These are phyloP conservation scores for Stomatorhinus walkeri DNA, from an alignment of 2,797 vertebrate genomes.

Conservation along the genomic window DNA sequence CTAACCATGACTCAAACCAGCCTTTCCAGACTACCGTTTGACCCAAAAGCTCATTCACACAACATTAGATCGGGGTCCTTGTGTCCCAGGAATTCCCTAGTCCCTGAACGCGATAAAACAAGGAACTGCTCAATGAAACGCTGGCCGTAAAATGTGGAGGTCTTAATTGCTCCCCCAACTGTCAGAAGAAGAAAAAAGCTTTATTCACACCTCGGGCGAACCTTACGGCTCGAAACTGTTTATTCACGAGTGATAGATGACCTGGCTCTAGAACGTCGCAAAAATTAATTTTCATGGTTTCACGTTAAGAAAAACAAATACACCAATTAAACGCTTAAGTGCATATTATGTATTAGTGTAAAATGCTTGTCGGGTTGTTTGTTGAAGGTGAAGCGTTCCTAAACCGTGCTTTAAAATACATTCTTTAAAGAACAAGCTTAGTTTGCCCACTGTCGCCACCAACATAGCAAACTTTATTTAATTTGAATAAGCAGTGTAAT, in stretches of 20 bases:
- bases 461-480: background rate
- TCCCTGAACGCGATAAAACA: background rate
- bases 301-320: background rate
- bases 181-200: background rate
- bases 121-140: background rate
- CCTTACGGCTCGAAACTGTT: background rate
- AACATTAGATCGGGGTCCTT: background rate
- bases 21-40: background rate
- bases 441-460: background rate
- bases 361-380: background rate
- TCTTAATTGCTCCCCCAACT: background rate
- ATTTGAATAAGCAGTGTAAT: background rate
- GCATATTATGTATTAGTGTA: conserved; percentile 2
- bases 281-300: background rate
- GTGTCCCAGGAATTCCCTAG: background rate
- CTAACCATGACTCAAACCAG: background rate
- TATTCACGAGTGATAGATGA: background rate
- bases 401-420: background rate
- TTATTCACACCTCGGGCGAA: background rate
- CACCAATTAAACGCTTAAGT: background rate
- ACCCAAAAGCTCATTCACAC: background rate
- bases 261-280: background rate
- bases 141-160: background rate
- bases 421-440: background rate
- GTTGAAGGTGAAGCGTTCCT: background rate